These are phyloP conservation scores for Myotis pilosus DNA, from an alignment of 2,797 vertebrate genomes.

Conservation along the genomic window DNA sequence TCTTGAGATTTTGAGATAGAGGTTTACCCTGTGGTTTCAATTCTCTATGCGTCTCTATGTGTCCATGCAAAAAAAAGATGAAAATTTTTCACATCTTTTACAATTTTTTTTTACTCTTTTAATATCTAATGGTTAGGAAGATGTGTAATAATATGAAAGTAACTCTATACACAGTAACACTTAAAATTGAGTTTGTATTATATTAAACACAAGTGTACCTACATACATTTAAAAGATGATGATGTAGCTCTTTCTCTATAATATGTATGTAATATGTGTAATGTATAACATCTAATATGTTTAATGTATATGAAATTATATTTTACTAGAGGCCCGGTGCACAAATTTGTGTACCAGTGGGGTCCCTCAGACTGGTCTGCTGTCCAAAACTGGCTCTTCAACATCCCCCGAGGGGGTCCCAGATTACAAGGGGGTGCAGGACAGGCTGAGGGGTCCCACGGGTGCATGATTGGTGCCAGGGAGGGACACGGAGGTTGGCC, in stretches of 20 bases:
- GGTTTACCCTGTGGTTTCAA: neutral
- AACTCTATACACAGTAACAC: neutral
- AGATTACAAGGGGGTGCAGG: too few species aligned
- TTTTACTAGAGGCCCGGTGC: neutral
- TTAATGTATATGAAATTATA: neutral
- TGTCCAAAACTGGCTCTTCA: too few species aligned
- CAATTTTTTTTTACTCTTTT: neutral
- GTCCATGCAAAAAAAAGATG: neutral
- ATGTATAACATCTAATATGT: neutral
- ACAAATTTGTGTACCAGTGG: too few species aligned
- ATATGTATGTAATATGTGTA: neutral
- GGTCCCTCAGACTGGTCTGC: too few species aligned
- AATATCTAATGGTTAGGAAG: neutral
- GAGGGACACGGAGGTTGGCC: too few species aligned
- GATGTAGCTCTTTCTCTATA: neutral
- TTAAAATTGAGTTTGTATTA: neutral
- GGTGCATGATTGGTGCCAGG: too few species aligned
- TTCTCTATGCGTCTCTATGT: neutral
- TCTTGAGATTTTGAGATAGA: neutral
- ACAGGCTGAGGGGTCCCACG: too few species aligned
- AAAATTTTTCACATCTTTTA: neutral
- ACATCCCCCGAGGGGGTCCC: too few species aligned
- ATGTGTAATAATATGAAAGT: neutral
- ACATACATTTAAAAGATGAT: neutral
- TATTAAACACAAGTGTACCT: neutral